phyloP scores from a whole-genome alignment of 2,797 vertebrate species.

The Cuculus canorus region DNA sequence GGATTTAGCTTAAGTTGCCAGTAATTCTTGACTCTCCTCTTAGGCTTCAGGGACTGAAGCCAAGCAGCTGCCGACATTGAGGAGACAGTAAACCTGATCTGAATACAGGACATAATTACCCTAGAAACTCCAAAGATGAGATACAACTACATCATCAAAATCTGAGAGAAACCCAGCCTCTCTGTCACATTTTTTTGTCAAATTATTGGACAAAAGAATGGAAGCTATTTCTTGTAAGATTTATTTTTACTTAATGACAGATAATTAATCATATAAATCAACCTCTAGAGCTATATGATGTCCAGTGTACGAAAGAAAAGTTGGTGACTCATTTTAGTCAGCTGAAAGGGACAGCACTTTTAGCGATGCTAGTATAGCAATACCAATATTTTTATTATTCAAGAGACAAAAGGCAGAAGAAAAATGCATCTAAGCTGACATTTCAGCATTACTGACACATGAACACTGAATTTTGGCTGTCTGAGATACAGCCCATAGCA shows the following conservation, averaged over 20 bases:
- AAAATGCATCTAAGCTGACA: not conserved
- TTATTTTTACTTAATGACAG: slow-evolving; percentile 31
- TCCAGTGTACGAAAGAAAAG: not conserved
- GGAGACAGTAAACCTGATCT: not conserved
- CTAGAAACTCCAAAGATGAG: not conserved
- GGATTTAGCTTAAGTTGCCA: not conserved
- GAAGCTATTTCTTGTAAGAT: not conserved
- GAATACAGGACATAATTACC: not conserved
- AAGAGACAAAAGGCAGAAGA: not conserved
- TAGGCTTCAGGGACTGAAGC: not conserved
- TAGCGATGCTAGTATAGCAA: not conserved
- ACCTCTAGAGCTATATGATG: slow-evolving; percentile 10
- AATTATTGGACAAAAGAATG: not conserved
- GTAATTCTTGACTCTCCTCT: not conserved
- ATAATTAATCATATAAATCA: slow-evolving; percentile 22
- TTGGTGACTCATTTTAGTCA: not conserved
- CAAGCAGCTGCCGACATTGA: not conserved
- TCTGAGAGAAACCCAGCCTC: not conserved
- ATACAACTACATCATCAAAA: not conserved
- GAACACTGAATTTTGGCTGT: not conserved
- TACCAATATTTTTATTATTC: slow-evolving; percentile 12
- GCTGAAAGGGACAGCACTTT: not conserved
- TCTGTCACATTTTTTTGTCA: slow-evolving; percentile 21
- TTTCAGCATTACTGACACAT: not conserved
- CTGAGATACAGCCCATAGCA: not conserved